Evolutionary conservation across 2,113 vertebrate species (phyloP), one percentile per base, ranked within the genome.

Genomic region (Prochilodus magdalenae): DNA sequence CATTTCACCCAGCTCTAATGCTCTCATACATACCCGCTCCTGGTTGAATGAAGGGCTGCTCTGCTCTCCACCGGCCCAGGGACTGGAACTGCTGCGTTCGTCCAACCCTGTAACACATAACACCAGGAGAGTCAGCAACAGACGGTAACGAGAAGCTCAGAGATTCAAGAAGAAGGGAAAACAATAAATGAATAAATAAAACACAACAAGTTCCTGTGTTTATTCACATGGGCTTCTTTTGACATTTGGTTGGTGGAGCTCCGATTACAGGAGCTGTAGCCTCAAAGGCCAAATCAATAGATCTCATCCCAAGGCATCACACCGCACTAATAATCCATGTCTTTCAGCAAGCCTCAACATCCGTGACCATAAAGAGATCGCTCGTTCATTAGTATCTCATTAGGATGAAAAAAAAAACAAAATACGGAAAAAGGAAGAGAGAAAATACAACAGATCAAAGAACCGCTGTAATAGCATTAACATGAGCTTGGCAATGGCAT

Each of bases 41-140:
- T 98, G 96, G 92, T 95, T 97, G 82, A 98, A 99, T 0, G 97
- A 94, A 73, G 97, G 95, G 88, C 95, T 97, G 92, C 95, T 97
- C 93, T 99, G 98, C 90, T 98, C 97, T 83, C 94, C 91, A 0
- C 95, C 80, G 77, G 92, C 95, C 98, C 98, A 99, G 87, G 97
- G 96, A 84, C 96, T 97, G 7, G 97, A 94, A 86, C 94, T 90
- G 0, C 94, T 93, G 75, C 98, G 95, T 87, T 99, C 98, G 79
- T 98, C 98, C 84, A 98, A 89, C 86, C 95, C 95, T 96, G 84
- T 62, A 7, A 89, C 83, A 49, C 69, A 63, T 27, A 14, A 82
- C 10, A 79, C 22, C 7, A 29, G 36, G 6, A 44, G 14, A 66
- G 76, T 75, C 63, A 75, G 49, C 27, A 49, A 69, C 73, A 69